Evolutionary conservation across 2,888 invertebrate genomes (phyloP).

Genomic region (Diachrysia chrysitis): DNA sequence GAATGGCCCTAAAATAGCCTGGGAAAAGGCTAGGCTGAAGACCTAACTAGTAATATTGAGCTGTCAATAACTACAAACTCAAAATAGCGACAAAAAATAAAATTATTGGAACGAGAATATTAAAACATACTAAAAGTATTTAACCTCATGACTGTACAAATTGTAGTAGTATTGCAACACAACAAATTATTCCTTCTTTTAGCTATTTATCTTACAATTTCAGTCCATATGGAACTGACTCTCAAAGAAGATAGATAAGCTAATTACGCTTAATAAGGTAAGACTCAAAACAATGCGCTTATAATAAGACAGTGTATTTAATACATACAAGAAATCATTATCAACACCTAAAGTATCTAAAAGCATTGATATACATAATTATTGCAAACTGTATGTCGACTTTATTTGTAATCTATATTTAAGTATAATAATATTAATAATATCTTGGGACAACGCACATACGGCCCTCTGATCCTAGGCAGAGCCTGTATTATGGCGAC

Average conservation of each 20-base stretch:
- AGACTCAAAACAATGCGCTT: constrained; percentile 18
- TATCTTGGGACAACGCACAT: no score
- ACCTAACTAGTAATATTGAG: neutral
- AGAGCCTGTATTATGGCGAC: no score
- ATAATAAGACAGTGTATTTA: constrained; percentile 39
- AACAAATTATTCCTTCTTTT: neutral
- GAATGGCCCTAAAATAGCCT: no score
- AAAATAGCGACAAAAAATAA: neutral
- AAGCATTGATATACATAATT: constrained; percentile 55
- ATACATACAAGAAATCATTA: constrained; percentile 54
- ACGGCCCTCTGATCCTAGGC: no score
- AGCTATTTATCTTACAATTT: neutral
- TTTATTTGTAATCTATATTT: no score
- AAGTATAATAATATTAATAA: no score
- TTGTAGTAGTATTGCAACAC: neutral
- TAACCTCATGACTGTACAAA: neutral
- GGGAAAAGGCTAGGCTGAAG: no score
- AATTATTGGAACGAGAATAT: no score
- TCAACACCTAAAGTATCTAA: constrained; percentile 56
- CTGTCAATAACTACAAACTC: neutral
- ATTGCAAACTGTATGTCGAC: constrained; percentile 48
- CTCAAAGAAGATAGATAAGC: neutral
- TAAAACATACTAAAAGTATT: neutral
- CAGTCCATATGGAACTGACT: neutral
- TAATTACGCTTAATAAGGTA: neutral